A percentile compares a stretch with the other conserved stretches of the same genome.
Conservation (phyloP, 2,113 vertebrate species). For the Eulacestoma nigropectus region DNA sequence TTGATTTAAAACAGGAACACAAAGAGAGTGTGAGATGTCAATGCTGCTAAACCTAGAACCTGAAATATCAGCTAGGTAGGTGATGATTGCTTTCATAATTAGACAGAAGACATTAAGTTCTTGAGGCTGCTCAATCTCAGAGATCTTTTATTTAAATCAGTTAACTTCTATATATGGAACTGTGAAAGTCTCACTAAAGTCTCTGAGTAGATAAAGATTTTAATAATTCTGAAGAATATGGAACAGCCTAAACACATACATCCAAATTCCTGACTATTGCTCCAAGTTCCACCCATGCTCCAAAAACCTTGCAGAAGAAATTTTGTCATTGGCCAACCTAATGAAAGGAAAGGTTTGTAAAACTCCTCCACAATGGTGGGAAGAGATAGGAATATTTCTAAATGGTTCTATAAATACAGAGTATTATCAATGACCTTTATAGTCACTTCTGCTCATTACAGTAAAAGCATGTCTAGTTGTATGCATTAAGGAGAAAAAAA, state of each 20-base stretch:
- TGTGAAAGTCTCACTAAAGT: neutral
- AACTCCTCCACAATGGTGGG: neutral
- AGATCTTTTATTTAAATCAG: neutral
- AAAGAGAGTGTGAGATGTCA: neutral
- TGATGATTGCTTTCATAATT: neutral
- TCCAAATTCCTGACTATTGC: neutral
- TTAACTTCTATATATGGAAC: neutral
- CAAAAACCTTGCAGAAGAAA: neutral
- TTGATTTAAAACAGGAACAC: neutral
- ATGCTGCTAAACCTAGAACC: neutral
- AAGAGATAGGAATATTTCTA: neutral
- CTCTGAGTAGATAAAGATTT: neutral
- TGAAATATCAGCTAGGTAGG: neutral
- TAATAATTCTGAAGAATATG: neutral
- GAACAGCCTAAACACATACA: neutral
- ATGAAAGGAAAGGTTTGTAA: neutral
- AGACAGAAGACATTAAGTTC: neutral
- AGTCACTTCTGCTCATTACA: neutral
- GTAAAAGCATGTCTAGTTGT: neutral
- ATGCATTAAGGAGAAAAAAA: neutral
- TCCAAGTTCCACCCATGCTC: neutral
- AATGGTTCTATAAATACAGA: neutral
- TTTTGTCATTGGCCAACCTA: neutral
- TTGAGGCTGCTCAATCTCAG: neutral
- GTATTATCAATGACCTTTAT: neutral